These are phyloP conservation scores for Xanthorhoe designata DNA, from an alignment of 2,888 invertebrate species.

Conservation along the genomic window DNA sequence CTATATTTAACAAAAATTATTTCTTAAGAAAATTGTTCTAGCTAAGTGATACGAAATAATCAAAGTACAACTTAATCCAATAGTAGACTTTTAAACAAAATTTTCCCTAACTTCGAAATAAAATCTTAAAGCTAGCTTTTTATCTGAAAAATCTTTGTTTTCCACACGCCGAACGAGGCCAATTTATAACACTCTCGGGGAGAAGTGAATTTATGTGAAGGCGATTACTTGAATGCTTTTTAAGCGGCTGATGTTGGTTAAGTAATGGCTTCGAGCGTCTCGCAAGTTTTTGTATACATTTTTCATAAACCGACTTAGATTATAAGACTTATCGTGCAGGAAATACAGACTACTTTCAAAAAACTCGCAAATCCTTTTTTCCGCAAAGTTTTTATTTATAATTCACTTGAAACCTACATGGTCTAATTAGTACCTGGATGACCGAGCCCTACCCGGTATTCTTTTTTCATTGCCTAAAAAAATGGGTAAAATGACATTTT, in stretches of 20 bases:
- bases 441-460: too few relatives aligned
- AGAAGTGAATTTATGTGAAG: slow-evolving; percentile 58
- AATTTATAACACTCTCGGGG: slow-evolving; percentile 53
- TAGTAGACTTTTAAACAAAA: neutral
- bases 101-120: slow-evolving; percentile 4
- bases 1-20: too few relatives aligned
- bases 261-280: slow-evolving; percentile 50
- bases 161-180: slow-evolving; percentile 37
- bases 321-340: too few relatives aligned
- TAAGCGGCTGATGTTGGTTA: slow-evolving; percentile 57
- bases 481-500: too few relatives aligned
- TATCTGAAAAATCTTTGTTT: slow-evolving; percentile 31
- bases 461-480: too few relatives aligned
- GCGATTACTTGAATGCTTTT: slow-evolving; percentile 69
- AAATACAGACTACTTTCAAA: too few relatives aligned
- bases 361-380: too few relatives aligned
- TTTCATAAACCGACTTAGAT: too few relatives aligned
- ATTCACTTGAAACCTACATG: too few relatives aligned
- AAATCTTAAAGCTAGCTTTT: slow-evolving; percentile 18
- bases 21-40: neutral
- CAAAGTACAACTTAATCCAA: neutral
- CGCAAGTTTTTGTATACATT: neutral
- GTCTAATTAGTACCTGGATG: too few relatives aligned
- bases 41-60: neutral
- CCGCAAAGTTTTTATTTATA: too few relatives aligned